Conservation (phyloP, 2,888 invertebrate genomes). For the Tetranychus piercei region DNA sequence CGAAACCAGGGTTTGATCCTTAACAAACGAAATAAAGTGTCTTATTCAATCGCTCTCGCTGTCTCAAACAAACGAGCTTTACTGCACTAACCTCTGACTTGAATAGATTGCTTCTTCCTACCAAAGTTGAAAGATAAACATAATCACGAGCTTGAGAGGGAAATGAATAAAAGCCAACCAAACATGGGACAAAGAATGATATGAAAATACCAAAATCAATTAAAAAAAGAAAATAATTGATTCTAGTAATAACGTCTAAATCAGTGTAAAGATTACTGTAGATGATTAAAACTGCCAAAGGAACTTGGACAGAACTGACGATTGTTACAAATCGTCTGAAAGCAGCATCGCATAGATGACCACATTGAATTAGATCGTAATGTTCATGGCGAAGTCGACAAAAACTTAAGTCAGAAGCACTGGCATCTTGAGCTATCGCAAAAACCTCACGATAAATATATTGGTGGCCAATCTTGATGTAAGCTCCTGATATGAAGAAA, state of each 20-base stretch:
- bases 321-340: not conserved
- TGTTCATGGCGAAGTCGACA: not conserved
- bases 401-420: not conserved
- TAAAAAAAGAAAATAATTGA: not conserved
- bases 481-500: not conserved
- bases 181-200: not conserved
- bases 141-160: not conserved
- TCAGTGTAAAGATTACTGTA: not conserved
- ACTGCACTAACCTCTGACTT: not conserved
- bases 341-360: not conserved
- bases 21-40: too few relatives aligned
- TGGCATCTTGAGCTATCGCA: not conserved
- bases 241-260: not conserved
- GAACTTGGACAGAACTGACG: not conserved
- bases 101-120: not conserved
- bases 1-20: too few relatives aligned
- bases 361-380: not conserved
- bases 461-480: not conserved
- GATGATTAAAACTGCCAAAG: not conserved
- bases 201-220: not conserved
- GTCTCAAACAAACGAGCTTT: not conserved
- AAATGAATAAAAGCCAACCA: not conserved
- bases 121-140: not conserved
- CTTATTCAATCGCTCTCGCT: too few relatives aligned
- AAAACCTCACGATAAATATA: not conserved